A percentile compares a stretch with the other conserved stretches of the same genome.
phyloP scores from a whole-genome alignment of 1,140 invertebrate species.

The Pogonomyrmex californicus region DNA sequence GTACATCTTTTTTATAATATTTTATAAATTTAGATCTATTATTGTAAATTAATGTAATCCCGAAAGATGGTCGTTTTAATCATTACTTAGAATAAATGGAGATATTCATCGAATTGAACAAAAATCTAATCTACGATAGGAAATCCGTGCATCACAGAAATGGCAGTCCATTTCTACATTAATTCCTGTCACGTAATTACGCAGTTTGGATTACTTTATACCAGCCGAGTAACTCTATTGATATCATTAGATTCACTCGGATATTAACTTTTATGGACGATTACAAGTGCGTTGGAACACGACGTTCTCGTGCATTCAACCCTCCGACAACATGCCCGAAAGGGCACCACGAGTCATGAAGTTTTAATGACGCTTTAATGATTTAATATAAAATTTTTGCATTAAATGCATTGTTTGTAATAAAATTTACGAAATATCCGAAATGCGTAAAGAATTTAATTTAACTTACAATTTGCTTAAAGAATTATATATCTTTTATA shows the following conservation, averaged over 20 bases:
- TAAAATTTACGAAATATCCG: not conserved
- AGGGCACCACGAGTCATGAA: slow-evolving; percentile 22
- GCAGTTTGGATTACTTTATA: slow-evolving; percentile 50
- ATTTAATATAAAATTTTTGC: slow-evolving; percentile 10
- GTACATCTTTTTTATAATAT: not conserved
- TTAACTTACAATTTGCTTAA: not conserved
- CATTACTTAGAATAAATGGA: slow-evolving; percentile 26
- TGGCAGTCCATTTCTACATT: slow-evolving; percentile 31
- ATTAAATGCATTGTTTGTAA: not conserved
- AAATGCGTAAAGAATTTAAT: not conserved
- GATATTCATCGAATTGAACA: not conserved
- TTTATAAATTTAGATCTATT: not conserved
- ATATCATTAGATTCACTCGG: slow-evolving; percentile 46
- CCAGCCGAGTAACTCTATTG: not conserved
- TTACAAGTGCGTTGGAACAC: slow-evolving; percentile 6
- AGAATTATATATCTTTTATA: not conserved
- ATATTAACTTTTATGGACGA: slow-evolving; percentile 36
- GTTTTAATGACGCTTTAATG: slow-evolving; percentile 36
- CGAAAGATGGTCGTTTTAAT: not conserved
- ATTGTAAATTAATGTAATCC: not conserved
- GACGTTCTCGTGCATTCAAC: slow-evolving; percentile 17
- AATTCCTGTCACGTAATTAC: slow-evolving; percentile 36
- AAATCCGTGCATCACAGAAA: slow-evolving; percentile 24
- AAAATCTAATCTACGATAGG: slow-evolving; percentile 34
- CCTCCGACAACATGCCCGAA: slow-evolving; percentile 19